Percentiles rank a stretch among this genome's conserved stretches.
phyloP scores from a whole-genome alignment of 1,140 invertebrate genomes.

The Geopemphigus sp. region DNA sequence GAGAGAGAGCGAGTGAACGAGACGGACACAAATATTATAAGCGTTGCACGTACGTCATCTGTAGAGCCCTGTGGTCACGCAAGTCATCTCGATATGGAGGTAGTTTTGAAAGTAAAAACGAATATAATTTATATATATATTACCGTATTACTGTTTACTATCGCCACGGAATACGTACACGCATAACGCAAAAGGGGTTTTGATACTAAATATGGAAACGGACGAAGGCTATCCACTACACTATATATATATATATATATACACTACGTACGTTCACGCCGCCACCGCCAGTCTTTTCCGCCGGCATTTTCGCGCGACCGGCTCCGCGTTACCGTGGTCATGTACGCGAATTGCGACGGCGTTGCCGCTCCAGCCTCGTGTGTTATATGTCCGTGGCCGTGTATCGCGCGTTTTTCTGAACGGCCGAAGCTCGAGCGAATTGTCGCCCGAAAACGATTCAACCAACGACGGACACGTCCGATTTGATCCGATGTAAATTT shows the following conservation, averaged over 20 bases:
- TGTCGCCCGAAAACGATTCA: no score
- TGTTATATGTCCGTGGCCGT: no score
- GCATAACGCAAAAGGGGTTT: no score
- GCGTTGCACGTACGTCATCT: conserved; percentile 22
- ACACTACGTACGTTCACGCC: neutral
- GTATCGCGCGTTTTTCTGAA: no score
- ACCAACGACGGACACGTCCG: no score
- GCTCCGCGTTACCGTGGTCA: no score
- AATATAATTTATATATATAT: conserved; percentile 38
- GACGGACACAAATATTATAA: neutral
- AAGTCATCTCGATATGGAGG: conserved; percentile 45
- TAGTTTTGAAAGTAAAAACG: conserved; percentile 48
- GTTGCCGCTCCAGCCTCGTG: no score
- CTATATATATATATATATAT: no score
- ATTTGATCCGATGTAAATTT: no score
- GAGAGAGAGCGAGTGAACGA: neutral
- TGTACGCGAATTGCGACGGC: no score
- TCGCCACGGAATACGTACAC: neutral
- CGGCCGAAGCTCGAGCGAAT: no score
- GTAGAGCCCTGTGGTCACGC: conserved; percentile 36
- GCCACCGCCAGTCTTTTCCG: neutral
- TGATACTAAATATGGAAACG: conserved; percentile 40
- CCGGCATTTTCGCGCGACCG: neutral
- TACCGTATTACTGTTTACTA: neutral
- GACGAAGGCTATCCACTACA: conserved; percentile 38